Base-by-base conservation (phyloP, 1,140 invertebrate genomes). In the Zaprionus ghesquierei region DNA sequence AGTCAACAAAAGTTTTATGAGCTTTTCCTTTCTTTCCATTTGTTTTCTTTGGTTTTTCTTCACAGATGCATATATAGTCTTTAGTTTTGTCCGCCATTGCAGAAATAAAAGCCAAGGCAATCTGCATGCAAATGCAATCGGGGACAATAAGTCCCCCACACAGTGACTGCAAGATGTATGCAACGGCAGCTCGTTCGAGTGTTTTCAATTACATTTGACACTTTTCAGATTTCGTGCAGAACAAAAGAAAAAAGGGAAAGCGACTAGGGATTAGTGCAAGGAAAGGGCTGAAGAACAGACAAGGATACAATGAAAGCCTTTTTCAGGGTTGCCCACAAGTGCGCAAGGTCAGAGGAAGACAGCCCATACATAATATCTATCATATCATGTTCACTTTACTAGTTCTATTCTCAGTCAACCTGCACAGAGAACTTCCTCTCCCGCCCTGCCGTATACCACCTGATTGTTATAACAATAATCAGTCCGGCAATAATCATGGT, bases 121-220 rank as follows among this genome's bases (percentile, higher is more conserved):
- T 85, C 70, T 70, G 70, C 70, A 85, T 85, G 75, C 70, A 87
- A 86, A 86, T 87, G 75, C 82, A 79, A 35, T 78, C 73, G 81
- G 31, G 56, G 46, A 75, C 54, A 71, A 81, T 65, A 75, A 75
- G 55, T 73, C 41, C 62, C 68, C 46, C 27, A 15, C 15, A 51
- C 53, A 81, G 60, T 61, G 68, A 51, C 25, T 15, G 46, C 3
- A 15, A 53, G 60, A 61, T 58, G 51, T 44, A 62, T 76, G 60
- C 58, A 59, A 59, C 33, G 63, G 33, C 41, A 64, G 50, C 33
- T 31, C 33, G 33, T 20, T 50, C n/a, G 13, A 41, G 27, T 41
- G 35, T 53, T 60, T 75, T 70, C 65, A 75, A 65, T 75, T 75
- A 33, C 73, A 18, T 59, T 76, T 66, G 23, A 20, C 63, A 68